Evolutionary conservation across 1,140 invertebrate genomes (phyloP).

Genomic region (Drosophila novamexicana): DNA sequence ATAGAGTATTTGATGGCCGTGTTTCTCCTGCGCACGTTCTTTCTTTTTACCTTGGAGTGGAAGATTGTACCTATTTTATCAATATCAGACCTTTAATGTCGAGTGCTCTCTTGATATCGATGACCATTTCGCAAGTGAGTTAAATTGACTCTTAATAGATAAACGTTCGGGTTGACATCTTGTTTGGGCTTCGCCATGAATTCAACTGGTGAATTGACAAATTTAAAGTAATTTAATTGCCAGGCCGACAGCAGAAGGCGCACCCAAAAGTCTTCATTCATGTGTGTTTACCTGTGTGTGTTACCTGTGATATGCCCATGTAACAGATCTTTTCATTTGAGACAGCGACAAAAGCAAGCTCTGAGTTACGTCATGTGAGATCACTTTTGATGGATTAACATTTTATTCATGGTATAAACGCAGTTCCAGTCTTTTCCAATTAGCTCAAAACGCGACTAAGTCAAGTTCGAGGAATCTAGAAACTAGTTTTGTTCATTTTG

Average conservation of each 20-base stretch:
- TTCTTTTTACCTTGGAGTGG: slow-evolving; percentile 8
- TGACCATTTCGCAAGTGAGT: slow-evolving; percentile 1
- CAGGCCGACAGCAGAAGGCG: not conserved
- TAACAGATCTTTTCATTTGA: too few relatives aligned
- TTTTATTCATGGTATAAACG: not conserved
- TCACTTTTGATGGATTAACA: too few relatives aligned
- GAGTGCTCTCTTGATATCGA: slow-evolving; percentile 26
- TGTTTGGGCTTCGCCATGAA: slow-evolving; percentile 15
- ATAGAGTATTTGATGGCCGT: too few relatives aligned
- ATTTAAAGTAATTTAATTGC: slow-evolving; percentile 32
- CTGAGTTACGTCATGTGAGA: too few relatives aligned
- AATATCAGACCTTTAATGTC: slow-evolving; percentile 28
- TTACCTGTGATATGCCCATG: too few relatives aligned
- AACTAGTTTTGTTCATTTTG: not conserved
- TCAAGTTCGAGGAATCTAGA: not conserved
- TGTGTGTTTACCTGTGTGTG: too few relatives aligned
- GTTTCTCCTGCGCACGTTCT: not conserved
- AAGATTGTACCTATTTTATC: not conserved
- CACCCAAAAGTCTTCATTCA: not conserved
- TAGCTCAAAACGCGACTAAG: too few relatives aligned
- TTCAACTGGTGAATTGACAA: slow-evolving; percentile 10
- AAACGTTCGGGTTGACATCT: slow-evolving; percentile 25
- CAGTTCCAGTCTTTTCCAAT: not conserved
- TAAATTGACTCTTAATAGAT: slow-evolving; percentile 36
- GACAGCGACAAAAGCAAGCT: too few relatives aligned